Evolutionary conservation across 2,113 vertebrate species (phyloP).

Genomic region (Pachycephala philippinensis): DNA sequence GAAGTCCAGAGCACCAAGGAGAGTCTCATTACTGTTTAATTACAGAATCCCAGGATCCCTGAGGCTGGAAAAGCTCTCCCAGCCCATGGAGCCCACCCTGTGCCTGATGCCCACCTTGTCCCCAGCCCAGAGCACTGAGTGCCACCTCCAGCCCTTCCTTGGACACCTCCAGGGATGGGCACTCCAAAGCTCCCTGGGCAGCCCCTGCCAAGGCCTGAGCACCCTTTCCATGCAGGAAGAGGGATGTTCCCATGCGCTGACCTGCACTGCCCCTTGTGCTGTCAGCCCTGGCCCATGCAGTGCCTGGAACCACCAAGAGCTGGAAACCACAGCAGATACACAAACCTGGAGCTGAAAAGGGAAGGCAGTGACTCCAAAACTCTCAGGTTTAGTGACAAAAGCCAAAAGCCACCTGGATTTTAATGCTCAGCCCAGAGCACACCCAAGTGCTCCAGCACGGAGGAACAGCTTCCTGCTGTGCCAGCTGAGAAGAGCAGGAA

Average conservation of each 20-base stretch:
- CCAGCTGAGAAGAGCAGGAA: background rate
- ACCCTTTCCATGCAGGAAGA: background rate
- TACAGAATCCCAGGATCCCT: rapidly evolving
- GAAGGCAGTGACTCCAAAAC: background rate
- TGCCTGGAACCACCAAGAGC: background rate
- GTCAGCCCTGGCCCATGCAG: rapidly evolving
- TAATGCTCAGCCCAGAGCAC: background rate
- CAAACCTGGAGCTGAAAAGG: background rate
- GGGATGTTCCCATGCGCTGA: background rate
- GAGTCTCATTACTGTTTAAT: background rate
- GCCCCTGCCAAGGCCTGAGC: background rate
- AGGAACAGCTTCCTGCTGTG: background rate
- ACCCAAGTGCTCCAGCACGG: background rate
- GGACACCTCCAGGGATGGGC: background rate
- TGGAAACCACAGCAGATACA: background rate
- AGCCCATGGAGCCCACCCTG: background rate
- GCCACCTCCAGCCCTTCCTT: background rate
- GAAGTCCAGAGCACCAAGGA: background rate
- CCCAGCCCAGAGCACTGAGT: background rate
- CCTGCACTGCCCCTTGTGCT: background rate
- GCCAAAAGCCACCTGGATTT: background rate
- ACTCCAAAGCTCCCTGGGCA: background rate
- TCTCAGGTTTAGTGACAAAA: background rate
- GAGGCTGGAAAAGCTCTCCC: background rate
- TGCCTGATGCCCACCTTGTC: background rate